Evolutionary conservation across 1,140 invertebrate genomes (phyloP).

Genomic region (Lepidurus couesii): DNA sequence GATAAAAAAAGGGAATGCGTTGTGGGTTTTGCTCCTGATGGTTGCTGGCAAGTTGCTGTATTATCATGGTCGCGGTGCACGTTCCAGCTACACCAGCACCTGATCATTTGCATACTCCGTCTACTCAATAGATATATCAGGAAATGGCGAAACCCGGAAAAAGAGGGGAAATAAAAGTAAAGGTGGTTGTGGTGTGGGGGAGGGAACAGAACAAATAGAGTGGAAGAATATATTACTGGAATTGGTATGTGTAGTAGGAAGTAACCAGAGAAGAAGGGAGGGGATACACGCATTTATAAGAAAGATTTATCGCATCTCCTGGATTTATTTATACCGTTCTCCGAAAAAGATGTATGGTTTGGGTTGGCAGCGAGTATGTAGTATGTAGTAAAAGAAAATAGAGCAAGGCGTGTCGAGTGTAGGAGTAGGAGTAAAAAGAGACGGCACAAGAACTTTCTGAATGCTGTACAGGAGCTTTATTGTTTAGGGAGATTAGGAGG

Average conservation of each 20-base stretch:
- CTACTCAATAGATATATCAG: background rate
- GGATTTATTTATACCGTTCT: background rate
- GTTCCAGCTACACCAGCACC: background rate
- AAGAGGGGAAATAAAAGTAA: background rate
- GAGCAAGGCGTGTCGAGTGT: background rate
- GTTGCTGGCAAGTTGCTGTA: background rate
- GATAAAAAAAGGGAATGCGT: background rate
- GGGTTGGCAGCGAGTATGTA: background rate
- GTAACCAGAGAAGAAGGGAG: background rate
- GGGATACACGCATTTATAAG: background rate
- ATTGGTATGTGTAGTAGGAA: conserved; percentile 2
- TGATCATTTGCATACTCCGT: conserved; percentile 8
- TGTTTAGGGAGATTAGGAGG: background rate
- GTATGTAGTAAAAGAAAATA: background rate
- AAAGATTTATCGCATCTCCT: background rate
- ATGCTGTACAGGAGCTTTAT: background rate
- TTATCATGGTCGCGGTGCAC: background rate
- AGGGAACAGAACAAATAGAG: background rate
- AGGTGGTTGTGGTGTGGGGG: background rate
- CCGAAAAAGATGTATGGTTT: background rate
- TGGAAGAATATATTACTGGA: background rate
- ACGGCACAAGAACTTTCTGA: background rate
- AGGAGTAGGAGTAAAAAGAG: background rate
- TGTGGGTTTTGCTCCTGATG: background rate
- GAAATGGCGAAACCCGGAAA: background rate